Evolutionary conservation across 2,113 vertebrate genomes (phyloP).

Genomic region (Lophochroa leadbeateri): DNA sequence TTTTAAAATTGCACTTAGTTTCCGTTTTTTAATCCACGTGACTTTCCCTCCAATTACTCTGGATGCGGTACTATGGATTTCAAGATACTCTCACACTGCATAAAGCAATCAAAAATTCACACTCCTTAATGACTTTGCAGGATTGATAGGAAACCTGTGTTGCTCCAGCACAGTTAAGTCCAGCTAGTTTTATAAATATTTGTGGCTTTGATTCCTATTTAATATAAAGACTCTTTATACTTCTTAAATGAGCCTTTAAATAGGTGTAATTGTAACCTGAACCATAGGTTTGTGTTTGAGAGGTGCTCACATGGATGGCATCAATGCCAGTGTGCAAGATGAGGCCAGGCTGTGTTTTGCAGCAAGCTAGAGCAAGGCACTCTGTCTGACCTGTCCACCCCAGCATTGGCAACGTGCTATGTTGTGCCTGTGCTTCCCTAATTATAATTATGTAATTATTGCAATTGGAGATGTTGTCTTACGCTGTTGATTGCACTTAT

Average conservation of each 20-base stretch:
- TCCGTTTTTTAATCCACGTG: not conserved
- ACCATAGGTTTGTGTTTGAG: rapidly evolving
- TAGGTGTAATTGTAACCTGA: not conserved
- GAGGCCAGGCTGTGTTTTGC: not conserved
- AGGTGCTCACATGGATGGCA: rapidly evolving
- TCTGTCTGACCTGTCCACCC: not conserved
- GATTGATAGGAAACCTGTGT: not conserved
- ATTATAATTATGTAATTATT: not conserved
- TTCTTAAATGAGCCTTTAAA: not conserved
- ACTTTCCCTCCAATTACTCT: not conserved
- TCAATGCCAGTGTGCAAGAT: rapidly evolving
- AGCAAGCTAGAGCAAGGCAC: rapidly evolving
- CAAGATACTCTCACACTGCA: not conserved
- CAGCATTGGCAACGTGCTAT: not conserved
- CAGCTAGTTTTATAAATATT: not conserved
- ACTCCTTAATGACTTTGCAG: not conserved
- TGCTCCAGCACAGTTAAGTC: not conserved
- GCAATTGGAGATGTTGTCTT: not conserved
- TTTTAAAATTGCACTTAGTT: not conserved
- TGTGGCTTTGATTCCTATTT: not conserved
- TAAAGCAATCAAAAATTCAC: not conserved
- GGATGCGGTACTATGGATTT: not conserved
- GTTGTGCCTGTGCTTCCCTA: not conserved
- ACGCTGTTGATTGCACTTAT: not conserved
- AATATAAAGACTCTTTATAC: not conserved